Conservation (phyloP, 2,888 invertebrate species). For the Leucophenga montana region DNA sequence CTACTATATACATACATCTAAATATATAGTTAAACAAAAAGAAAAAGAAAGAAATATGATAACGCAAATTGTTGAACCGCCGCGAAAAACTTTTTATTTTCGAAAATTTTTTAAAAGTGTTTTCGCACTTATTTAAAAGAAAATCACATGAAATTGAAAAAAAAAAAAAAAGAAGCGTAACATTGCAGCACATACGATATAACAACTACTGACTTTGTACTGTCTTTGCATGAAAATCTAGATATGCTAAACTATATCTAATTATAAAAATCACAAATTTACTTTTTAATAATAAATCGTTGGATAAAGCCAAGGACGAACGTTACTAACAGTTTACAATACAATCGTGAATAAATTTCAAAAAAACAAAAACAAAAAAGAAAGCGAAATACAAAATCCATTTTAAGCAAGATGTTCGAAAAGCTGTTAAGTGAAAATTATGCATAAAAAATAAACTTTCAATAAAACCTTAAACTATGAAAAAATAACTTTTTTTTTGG, state of each 20-base stretch:
- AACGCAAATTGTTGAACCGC: conserved; percentile 10
- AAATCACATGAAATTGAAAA: too few relatives aligned
- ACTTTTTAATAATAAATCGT: conserved; percentile 31
- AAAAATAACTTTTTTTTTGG: conserved; percentile 18
- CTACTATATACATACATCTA: conserved; percentile 1
- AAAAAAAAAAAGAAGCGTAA: too few relatives aligned
- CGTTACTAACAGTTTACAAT: conserved; percentile 34
- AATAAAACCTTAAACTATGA: conserved; percentile 35
- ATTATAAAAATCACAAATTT: conserved; percentile 2
- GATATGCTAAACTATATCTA: neutral
- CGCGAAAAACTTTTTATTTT: neutral
- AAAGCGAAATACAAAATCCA: conserved; percentile 51
- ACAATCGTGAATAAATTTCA: conserved; percentile 7
- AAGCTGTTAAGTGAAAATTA: conserved; percentile 38
- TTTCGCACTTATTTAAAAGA: neutral
- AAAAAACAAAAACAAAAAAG: conserved; percentile 38
- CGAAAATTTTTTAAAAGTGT: neutral
- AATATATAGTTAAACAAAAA: neutral
- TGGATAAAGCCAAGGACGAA: conserved; percentile 25
- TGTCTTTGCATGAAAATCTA: conserved; percentile 5
- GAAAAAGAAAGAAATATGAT: conserved; percentile 2
- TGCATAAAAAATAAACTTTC: conserved; percentile 33
- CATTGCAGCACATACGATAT: too few relatives aligned
- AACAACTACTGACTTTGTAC: conserved; percentile 9
- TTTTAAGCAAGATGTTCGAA: conserved; percentile 42